A percentile compares a stretch with the other conserved stretches of the same genome.
These are phyloP conservation scores for Allygus modestus DNA, from an alignment of 2,888 invertebrate genomes.

Conservation along the genomic window DNA sequence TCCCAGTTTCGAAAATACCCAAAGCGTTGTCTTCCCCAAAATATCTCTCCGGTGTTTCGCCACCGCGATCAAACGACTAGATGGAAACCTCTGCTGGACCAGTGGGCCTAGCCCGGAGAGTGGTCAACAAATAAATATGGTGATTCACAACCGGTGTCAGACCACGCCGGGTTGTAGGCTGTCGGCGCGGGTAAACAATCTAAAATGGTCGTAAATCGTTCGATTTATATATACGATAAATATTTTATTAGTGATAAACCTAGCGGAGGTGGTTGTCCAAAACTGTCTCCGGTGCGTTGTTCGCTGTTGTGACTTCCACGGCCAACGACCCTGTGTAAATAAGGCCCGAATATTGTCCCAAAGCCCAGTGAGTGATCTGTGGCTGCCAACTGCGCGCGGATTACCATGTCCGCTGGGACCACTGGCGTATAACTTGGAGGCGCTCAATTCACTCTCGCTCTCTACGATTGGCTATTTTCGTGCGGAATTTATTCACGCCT, in stretches of 20 bases:
- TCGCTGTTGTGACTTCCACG: slow-evolving; percentile 2
- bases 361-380: not conserved
- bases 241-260: slow-evolving; percentile 3
- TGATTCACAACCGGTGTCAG: not conserved
- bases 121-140: slow-evolving; percentile 33
- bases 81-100: not conserved
- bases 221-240: slow-evolving; percentile 32
- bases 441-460: not conserved
- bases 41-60: slow-evolving; percentile 5
- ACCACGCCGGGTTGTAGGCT: not conserved
- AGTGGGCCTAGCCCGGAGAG: not conserved
- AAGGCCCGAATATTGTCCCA: not conserved
- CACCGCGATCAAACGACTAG: not conserved
- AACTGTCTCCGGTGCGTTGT: too few species aligned
- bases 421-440: too few species aligned
- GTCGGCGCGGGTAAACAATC: not conserved
- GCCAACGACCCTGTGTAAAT: slow-evolving; percentile 24
- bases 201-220: slow-evolving; percentile 31
- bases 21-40: too few species aligned
- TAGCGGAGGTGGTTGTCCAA: not conserved
- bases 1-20: too few species aligned
- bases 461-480: too few species aligned
- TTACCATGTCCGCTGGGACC: not conserved
- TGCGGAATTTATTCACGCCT: too few species aligned
- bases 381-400: not conserved